Evolutionary conservation across 2,888 invertebrate genomes (phyloP), one percentile per base, ranked within the genome.

Genomic region (Pyrocoelia pectoralis): DNA sequence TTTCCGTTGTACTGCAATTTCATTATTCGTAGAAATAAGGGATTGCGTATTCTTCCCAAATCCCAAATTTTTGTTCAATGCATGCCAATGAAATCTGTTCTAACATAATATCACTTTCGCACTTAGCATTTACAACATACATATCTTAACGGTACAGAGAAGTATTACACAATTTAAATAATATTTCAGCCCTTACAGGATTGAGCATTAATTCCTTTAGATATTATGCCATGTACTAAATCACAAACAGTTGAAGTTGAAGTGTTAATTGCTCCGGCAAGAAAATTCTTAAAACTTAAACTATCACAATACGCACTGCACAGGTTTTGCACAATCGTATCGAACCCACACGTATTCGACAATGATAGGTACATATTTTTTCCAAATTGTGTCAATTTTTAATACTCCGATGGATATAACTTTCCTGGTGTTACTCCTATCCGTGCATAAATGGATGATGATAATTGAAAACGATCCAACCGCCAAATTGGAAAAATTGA

Each of bases 331-430:
- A 14, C 17, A 12, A 53, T 6, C 12, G 53, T 8, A 38, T 53
- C 40, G 14, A 38, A 14, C 1, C 33, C 53, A 29, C 53, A 53
- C n/a, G 53, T 53, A 28, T 53, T 53, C 17, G 33, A 33, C 6
- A 29, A 15, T 28, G 17, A 13, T 4, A 51, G 10, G 12, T 40
- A 40, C 10, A n/a, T n/a, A n/a, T 4, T 29, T 13, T 51, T 29
- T 6, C 6, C 5, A 40, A 12, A 10, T n/a, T n/a, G n/a, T 10
- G 13, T 13, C 46, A 46, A 10, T 46, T 15, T 46, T 46, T 15
- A 46, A 17, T 9, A 46, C 2, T 13, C 46, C 46, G 8, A 46
- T 46, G 5, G 46, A 15, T 10, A 15, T 17, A 6, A 46, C 46
- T 6, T 24, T 24, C 15, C 14, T 1, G 5, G 8, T 46, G 46